Base-by-base conservation (phyloP, 2,113 vertebrate genomes). In the Myotis yumanensis region DNA sequence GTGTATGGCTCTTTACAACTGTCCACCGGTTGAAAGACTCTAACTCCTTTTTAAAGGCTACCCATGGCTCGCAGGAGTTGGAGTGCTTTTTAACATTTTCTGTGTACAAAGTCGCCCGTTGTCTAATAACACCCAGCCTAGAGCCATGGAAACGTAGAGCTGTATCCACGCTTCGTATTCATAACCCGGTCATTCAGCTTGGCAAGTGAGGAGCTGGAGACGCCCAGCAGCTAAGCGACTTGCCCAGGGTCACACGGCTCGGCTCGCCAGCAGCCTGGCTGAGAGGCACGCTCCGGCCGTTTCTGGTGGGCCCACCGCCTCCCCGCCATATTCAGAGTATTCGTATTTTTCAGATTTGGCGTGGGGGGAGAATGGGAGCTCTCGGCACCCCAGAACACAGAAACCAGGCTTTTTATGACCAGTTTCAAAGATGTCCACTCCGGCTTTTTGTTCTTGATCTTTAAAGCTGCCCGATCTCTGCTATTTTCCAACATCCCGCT, bases 1-100 rank as follows among this genome's bases (percentile, higher is more conserved):
- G 89, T 95, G 96, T 97, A 22, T 76, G 28, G 84, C 87, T 97
- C 87, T 66, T 97, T 96, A 23, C 37, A 95, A 88, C 51, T 80
- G 12, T 97, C 43, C 30, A 2, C 72, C 92, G 96, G 86, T 43
- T 95, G 11, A 14, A 96, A 96, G 88, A 91, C 68, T 91, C 86
- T 72, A 95, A 54, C 91, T 93, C 22, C 40, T 75, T 93, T 96
- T 93, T 92, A 89, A 96, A 93, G 59, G 89, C 76, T 91, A 28
- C 97, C 94, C 93, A 89, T 96, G 15, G 71, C 86, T 93, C 93
- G 84, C 5, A 69, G 71, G 17, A 94, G 52, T 37, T 79, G 23
- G 30, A 18, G 76, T 91, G 81, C 75, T 90, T 93, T 96, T 97
- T 82, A 87, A 48, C 93, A 18, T 94, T 40, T 82, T n/a, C 86